These are phyloP conservation scores for Microplitis manilae DNA, from an alignment of 2,888 invertebrate genomes.

Conservation along the genomic window DNA sequence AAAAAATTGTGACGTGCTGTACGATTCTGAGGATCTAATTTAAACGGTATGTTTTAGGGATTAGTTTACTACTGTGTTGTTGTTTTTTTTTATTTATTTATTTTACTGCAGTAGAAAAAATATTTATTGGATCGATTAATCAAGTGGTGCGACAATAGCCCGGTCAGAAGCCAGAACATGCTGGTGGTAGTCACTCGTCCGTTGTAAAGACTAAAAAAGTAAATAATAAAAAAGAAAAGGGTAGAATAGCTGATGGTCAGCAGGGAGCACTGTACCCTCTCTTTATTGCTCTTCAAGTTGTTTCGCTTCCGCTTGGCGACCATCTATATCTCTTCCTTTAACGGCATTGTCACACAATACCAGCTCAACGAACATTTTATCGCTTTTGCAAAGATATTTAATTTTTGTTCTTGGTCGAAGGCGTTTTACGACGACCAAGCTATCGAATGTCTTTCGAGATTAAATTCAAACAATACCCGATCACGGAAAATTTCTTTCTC, in stretches of 20 bases:
- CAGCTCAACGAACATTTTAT: slow-evolving; percentile 63
- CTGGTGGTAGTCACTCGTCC: slow-evolving; percentile 37
- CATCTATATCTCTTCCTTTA: slow-evolving; percentile 38
- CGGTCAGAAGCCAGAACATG: slow-evolving; percentile 36
- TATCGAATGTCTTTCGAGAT: neutral
- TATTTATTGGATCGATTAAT: slow-evolving; percentile 30
- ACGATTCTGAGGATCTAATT: too few relatives aligned
- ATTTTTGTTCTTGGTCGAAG: slow-evolving; percentile 61
- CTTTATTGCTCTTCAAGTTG: slow-evolving; percentile 55
- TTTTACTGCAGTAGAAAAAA: slow-evolving; percentile 40
- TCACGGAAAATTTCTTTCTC: neutral
- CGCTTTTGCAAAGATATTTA: slow-evolving; percentile 64
- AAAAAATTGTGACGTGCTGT: too few relatives aligned
- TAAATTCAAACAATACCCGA: neutral
- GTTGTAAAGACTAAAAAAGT: slow-evolving; percentile 16
- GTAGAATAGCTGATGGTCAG: slow-evolving; percentile 46
- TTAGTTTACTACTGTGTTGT: slow-evolving; percentile 6
- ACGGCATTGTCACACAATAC: slow-evolving; percentile 46
- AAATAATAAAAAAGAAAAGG: slow-evolving; percentile 30
- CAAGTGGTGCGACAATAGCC: slow-evolving; percentile 13
- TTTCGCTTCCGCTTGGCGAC: slow-evolving; percentile 40
- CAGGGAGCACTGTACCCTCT: slow-evolving; percentile 52
- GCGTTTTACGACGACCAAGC: slow-evolving; percentile 56
- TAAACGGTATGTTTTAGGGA: too few relatives aligned
- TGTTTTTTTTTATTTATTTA: slow-evolving; percentile 29